Evolutionary conservation across 2,113 vertebrate genomes (phyloP).

Genomic region (Pan paniscus): DNA sequence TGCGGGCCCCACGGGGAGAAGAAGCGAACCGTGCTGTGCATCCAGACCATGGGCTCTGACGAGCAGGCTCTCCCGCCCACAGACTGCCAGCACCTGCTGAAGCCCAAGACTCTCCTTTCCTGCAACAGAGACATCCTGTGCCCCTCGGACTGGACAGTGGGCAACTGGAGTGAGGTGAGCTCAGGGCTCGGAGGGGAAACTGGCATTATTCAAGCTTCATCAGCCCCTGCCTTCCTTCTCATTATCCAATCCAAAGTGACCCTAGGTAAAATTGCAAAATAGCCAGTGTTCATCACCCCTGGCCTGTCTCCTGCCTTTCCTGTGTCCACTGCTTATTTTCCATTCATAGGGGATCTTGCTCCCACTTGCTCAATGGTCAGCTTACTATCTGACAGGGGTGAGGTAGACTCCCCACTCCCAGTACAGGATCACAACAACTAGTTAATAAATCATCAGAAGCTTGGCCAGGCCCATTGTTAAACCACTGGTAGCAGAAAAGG

Average conservation of each 20-base stretch:
- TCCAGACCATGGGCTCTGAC: slow-evolving; percentile 91
- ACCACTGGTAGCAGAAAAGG: background rate
- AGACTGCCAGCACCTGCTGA: slow-evolving; percentile 93
- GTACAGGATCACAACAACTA: background rate
- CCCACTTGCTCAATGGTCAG: background rate
- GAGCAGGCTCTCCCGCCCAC: slow-evolving; percentile 90
- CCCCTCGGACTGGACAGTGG: slow-evolving; percentile 93
- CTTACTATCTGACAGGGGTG: background rate
- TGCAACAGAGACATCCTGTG: slow-evolving; percentile 95
- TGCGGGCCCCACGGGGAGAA: slow-evolving; percentile 92
- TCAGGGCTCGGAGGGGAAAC: background rate
- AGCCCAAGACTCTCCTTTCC: slow-evolving; percentile 90
- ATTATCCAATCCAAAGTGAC: background rate
- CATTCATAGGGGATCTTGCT: background rate
- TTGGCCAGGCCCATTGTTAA: background rate
- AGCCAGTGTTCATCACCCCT: background rate
- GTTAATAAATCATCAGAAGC: background rate
- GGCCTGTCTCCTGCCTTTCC: background rate
- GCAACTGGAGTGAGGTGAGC: slow-evolving; percentile 93
- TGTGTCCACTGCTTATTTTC: background rate
- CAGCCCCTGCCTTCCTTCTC: background rate
- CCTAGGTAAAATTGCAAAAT: background rate
- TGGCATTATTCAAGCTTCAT: background rate
- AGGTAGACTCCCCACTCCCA: no score
- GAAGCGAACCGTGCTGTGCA: slow-evolving; percentile 94